Base-by-base conservation (phyloP, 2,113 vertebrate genomes). In the Cryptotis parvus region DNA sequence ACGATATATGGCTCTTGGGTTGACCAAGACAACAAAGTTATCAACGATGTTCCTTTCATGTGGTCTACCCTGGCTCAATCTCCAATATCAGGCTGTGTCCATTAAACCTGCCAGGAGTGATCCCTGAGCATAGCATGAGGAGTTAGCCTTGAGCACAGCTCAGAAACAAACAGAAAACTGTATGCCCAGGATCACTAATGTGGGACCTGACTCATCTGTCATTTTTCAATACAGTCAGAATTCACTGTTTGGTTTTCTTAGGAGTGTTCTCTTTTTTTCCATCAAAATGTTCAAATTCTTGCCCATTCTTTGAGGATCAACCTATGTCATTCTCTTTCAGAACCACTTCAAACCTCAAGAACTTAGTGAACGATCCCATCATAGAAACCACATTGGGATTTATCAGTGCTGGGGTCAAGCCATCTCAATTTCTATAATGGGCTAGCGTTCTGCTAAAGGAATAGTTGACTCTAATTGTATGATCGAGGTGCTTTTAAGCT, bases 301-400 rank as follows among this genome's bases (percentile, higher is more conserved):
- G 16, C 37, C 27, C 22, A 83, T 15, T 0, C 1, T 77, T 33
- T 1, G n/a, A 84, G 31, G 14, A 0, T 15, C 29, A 49, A 2
- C 35, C 9, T 84, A 15, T 14, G 15, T 26, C 68, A 0, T 41
- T 11, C 72, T 58, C 68, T 41, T 63, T 33, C 22, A 74, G 0
- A 49, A 43, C 20, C 45, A 24, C 26, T 87, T 12, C 27, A 84
- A 41, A 12, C 11, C 16, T 78, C 37, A n/a, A n/a, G n/a, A n/a
- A n/a, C n/a, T n/a, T n/a, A 8, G 4, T 66, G 16, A 87, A 69
- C 9, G n/a, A 4, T 75, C 4, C 24, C 39, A 14, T 7, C 4
- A 8, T 0, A 55, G 15, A n/a, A 39, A 39, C 2, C 63, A 10
- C 33, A 49, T 0, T 75, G 3, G 0, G 9, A 7, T 80, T 74